Percentiles rank a stretch among this genome's conserved stretches.
Conservation (phyloP, 1,140 invertebrate species). For the Luehdorfia chinensis region DNA sequence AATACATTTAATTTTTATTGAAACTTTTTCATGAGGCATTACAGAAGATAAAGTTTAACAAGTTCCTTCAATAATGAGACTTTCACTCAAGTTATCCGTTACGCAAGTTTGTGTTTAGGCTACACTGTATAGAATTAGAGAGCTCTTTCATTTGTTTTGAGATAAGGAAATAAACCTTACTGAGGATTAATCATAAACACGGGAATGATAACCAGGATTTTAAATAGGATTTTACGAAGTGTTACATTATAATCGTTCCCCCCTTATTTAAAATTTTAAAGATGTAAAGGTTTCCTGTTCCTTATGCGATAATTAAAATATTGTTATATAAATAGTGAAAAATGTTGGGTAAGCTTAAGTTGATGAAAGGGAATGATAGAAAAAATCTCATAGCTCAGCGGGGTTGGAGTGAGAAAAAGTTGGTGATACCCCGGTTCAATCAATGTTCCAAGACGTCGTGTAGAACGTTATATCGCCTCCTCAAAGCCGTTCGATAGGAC, state of each 20-base stretch:
- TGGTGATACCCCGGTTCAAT: no score
- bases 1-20: slow-evolving; percentile 8
- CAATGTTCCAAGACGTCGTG: no score
- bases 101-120: slow-evolving; percentile 12
- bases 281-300: no score
- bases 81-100: slow-evolving; percentile 15
- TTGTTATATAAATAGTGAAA: no score
- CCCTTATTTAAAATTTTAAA: no score
- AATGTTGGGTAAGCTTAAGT: no score
- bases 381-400: no score
- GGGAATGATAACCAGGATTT: slow-evolving; percentile 4
- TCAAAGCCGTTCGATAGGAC: no score
- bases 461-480: no score
- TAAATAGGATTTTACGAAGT: slow-evolving; percentile 11
- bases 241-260: slow-evolving; percentile 5
- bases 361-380: no score
- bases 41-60: slow-evolving; percentile 16
- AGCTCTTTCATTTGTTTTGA: slow-evolving; percentile 15
- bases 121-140: slow-evolving; percentile 16
- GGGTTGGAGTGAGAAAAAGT: no score
- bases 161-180: slow-evolving; percentile 12
- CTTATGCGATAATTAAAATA: no score
- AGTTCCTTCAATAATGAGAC: slow-evolving; percentile 16
- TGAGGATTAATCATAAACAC: slow-evolving; percentile 15
- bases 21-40: slow-evolving; percentile 4